A percentile compares a stretch with the other conserved stretches of the same genome.
Conservation (phyloP, 2,797 vertebrate genomes). For the Bucorvus abyssinicus region DNA sequence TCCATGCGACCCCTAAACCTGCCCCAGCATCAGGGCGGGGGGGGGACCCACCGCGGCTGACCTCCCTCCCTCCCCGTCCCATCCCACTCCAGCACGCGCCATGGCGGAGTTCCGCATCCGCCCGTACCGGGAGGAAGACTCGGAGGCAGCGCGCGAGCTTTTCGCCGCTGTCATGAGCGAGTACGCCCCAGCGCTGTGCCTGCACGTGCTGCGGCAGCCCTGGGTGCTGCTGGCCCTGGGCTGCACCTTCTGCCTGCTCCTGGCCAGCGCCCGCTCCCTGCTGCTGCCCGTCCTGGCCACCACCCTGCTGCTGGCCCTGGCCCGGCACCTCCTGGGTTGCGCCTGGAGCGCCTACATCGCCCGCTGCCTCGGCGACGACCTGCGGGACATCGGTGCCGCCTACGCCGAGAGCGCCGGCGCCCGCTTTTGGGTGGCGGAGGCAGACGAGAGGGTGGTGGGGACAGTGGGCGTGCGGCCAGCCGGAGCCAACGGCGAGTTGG, state of each 20-base stretch:
- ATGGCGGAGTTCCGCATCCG: slow-evolving; percentile 9
- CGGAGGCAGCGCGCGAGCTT: background rate
- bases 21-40: background rate
- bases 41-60: background rate
- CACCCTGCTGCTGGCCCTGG: slow-evolving; percentile 76
- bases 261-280: slow-evolving; percentile 79
- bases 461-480: slow-evolving; percentile 71
- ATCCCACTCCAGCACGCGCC: background rate
- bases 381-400: slow-evolving; percentile 4
- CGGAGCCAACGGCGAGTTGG: slow-evolving; percentile 36
- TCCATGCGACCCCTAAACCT: background rate
- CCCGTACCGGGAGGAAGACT: background rate
- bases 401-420: slow-evolving; percentile 53
- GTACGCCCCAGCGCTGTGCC: background rate
- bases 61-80: no score
- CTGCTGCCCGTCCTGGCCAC: slow-evolving; percentile 76
- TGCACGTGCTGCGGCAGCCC: slow-evolving; percentile 38
- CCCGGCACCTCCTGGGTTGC: slow-evolving; percentile 67
- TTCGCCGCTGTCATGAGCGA: slow-evolving; percentile 44
- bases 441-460: slow-evolving; percentile 74
- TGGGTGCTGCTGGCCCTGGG: slow-evolving; percentile 76
- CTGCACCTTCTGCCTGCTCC: slow-evolving; percentile 74
- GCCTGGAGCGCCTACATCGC: slow-evolving; percentile 76
- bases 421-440: slow-evolving; percentile 83
- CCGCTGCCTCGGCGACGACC: slow-evolving; percentile 65